Base-by-base conservation (phyloP, 2,888 invertebrate species). In the Tetragnatha montana region DNA sequence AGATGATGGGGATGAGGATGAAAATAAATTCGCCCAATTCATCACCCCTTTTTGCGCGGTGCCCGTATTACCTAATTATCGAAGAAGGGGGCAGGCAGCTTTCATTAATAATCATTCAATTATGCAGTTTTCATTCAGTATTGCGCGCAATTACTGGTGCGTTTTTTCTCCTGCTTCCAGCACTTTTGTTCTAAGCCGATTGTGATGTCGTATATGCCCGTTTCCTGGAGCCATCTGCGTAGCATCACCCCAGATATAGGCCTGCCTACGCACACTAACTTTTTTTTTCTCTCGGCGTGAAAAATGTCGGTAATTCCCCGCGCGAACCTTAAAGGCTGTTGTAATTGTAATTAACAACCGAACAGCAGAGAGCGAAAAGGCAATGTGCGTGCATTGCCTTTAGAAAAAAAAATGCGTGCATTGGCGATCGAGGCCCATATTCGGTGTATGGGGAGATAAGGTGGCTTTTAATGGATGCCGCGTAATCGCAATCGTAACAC, bases 91-190 rank as follows among this genome's bases (percentile, higher is more conserved):
- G 21, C 19, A 35, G 69, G 75, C 75, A 85, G 60, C 81, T 81
- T 89, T 89, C 89, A 89, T 89, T 89, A 89, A 89, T 89, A 89
- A 89, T 89, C 85, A 89, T 89, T 89, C 89, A 89, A 89, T 89
- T 89, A 89, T 76, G 85, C 89, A 85, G 85, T 76, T 89, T 85
- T 84, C 85, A 84, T 85, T 86, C 80, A 88, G 71, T 69, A 47
- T 71, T 69, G 19, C 35, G 49, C 75, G 69, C 74, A 49, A 79
- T 83, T 73, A 51, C 19, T 51, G 60, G 68, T 83, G 68, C 68
- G 22, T 35, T 76, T 82, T 78, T 60, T 82, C n/a, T 69, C 69
- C 22, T 47, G n/a, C 71, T 35, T n/a, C 35, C 8, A 51, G 2
- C 79, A 71, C 22, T 71, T 81, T 87, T 87, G 81, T 80, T 87